A percentile compares a stretch with the other conserved stretches of the same genome.
Evolutionary conservation across 2,113 vertebrate genomes (phyloP).

Genomic region (Ciconia boyciana): DNA sequence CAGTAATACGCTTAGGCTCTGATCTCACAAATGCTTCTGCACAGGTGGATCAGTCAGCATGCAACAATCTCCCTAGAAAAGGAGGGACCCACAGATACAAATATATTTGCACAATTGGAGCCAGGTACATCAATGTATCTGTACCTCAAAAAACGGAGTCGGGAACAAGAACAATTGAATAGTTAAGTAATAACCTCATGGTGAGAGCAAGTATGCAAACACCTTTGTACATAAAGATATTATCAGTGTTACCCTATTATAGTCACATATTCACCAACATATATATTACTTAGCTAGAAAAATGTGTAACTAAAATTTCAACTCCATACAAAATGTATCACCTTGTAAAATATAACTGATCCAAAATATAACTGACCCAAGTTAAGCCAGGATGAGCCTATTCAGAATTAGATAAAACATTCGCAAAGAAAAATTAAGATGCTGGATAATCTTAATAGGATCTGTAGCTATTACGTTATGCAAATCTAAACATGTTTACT

Average conservation of each 20-base stretch:
- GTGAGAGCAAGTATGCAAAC: neutral
- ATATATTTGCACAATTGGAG: neutral
- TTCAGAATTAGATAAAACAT: neutral
- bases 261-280: neutral
- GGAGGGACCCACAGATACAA: neutral
- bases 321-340: neutral
- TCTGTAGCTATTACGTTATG: neutral
- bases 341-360: neutral
- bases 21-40: neutral
- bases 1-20: constrained; percentile 43
- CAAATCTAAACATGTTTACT: neutral
- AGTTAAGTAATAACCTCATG: neutral
- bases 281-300: neutral
- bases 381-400: neutral
- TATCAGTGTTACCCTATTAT: neutral
- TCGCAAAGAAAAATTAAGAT: neutral
- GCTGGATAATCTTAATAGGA: neutral
- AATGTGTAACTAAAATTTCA: neutral
- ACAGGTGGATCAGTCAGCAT: neutral
- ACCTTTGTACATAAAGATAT: neutral
- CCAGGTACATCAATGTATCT: neutral
- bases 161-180: neutral
- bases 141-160: neutral
- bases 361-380: neutral
- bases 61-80: neutral